phyloP scores from a whole-genome alignment of 2,888 invertebrate genomes.

The Perdita meconis region DNA sequence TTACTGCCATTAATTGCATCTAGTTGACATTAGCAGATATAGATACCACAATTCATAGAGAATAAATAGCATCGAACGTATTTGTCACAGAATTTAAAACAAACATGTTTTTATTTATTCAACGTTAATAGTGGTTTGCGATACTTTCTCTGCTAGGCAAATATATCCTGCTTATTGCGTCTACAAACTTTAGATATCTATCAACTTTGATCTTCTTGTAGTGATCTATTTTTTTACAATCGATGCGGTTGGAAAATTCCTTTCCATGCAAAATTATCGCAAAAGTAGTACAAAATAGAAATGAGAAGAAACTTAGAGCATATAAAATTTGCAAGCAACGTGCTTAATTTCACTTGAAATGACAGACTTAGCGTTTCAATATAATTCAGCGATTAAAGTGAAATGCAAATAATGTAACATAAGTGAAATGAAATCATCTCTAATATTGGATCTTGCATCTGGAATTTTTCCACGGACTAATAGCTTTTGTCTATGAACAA shows the following conservation, averaged over 20 bases:
- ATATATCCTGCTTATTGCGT: background rate
- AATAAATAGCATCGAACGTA: no score
- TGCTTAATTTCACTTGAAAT: no score
- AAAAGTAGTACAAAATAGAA: no score
- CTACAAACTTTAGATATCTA: background rate
- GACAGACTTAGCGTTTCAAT: background rate
- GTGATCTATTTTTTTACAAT: background rate
- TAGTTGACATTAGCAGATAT: no score
- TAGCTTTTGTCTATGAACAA: no score
- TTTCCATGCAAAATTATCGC: no score
- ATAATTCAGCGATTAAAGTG: background rate
- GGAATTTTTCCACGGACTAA: background rate
- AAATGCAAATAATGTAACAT: background rate
- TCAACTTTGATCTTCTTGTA: background rate
- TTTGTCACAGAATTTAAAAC: no score
- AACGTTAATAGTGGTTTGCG: background rate
- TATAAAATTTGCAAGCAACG: no score
- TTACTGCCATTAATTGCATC: no score
- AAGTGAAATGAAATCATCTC: slow-evolving; percentile 1
- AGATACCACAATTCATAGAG: no score
- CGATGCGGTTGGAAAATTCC: background rate
- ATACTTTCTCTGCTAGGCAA: background rate
- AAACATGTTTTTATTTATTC: background rate
- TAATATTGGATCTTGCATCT: background rate
- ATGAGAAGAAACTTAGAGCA: no score